Evolutionary conservation across 2,113 vertebrate species (phyloP), one percentile per base, ranked within the genome.

Genomic region (Enhydra lutris): DNA sequence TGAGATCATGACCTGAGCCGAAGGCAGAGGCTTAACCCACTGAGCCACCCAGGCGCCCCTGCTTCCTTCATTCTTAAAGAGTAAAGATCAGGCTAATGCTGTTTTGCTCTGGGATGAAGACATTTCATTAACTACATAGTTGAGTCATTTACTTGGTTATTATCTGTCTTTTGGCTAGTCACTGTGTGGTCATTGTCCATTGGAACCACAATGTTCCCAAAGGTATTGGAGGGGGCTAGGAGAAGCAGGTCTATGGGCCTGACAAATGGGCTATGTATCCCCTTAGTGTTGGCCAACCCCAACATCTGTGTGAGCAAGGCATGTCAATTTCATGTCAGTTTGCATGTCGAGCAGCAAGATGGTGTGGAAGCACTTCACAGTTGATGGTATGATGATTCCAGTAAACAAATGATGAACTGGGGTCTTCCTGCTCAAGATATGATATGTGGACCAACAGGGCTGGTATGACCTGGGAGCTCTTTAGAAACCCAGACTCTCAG

Each of bases 51-150:
- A 55, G 17, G 17, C 6, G 52, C 52, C 52, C 52, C 52, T 97
- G 97, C 86, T 89, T 98, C 95, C 97, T 98, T 98, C 96, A 90
- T 93, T 93, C 52, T 88, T 97, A 96, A 97, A 98, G 96, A 94
- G 79, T 97, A 80, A 97, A 96, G 83, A 98, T 96, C 84, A 96
- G 85, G 94, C 96, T 97, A 96, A 97, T 91, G 89, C 91, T 97
- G 0, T 65, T 82, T 78, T 95, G n/a, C 18, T 93, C 23, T 45
- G 18, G 50, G 23, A 57, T 61, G 8, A 92, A 96, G 39, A n/a
- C 39, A 42, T 69, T 89, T 67, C 36, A n/a, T 61, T 71, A 61
- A 81, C 12, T 82, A 52, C 42, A 57, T n/a, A 26, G 36, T 12
- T 76, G 13, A 73, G 23, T 34, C 71, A 15, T 45, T 88, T 23